These are phyloP conservation scores for Protophormia terraenovae DNA, from an alignment of 2,888 invertebrate species.

Conservation along the genomic window DNA sequence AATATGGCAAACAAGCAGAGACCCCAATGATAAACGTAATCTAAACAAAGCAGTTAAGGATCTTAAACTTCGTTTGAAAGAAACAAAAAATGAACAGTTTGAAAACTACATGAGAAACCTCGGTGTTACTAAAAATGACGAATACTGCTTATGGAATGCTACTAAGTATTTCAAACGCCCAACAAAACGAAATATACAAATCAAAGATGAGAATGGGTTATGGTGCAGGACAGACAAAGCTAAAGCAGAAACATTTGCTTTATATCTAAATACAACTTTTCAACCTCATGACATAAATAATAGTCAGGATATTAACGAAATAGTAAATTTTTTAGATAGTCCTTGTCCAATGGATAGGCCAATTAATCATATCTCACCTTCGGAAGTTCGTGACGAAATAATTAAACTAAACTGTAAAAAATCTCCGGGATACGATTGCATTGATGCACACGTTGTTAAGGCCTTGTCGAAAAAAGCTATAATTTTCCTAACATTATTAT, in stretches of 20 bases:
- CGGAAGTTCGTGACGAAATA: constrained; percentile 29
- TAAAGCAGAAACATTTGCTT: constrained; percentile 17
- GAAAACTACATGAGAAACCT: not conserved
- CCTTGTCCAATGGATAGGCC: constrained; percentile 34
- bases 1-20: constrained; percentile 24
- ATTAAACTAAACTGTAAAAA: not conserved
- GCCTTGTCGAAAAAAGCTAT: too few relatives aligned
- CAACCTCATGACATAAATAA: not conserved
- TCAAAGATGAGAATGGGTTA: not conserved
- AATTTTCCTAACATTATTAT: too few relatives aligned
- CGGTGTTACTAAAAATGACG: constrained; percentile 7
- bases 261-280: constrained; percentile 13
- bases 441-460: too few relatives aligned
- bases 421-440: constrained; percentile 30
- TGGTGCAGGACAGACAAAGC: constrained; percentile 23
- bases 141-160: not conserved
- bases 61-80: not conserved
- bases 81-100: not conserved
- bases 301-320: not conserved
- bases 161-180: not conserved
- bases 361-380: not conserved
- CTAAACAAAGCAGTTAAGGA: constrained; percentile 37
- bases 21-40: constrained; percentile 23
- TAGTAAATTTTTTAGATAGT: constrained; percentile 11
- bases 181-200: too few relatives aligned